phyloP scores from a whole-genome alignment of 2,113 vertebrate species.

The Ifrita kowaldi region DNA sequence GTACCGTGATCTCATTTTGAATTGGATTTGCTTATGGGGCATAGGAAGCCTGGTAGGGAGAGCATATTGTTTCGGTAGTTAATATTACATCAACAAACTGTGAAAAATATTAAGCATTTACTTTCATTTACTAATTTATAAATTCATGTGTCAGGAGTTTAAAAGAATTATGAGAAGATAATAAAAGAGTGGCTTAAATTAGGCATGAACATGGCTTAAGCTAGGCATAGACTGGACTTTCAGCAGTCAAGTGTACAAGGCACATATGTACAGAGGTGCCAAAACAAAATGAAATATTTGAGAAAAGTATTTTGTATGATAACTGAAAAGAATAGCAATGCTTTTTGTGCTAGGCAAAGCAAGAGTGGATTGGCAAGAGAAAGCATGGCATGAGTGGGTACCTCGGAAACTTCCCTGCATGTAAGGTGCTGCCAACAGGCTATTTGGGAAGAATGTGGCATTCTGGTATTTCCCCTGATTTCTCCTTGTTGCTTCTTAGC shows the following conservation, averaged over 20 bases:
- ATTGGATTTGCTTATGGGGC: neutral
- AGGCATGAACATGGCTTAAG: neutral
- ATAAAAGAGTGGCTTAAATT: neutral
- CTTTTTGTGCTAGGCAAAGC: neutral
- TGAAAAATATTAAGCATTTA: neutral
- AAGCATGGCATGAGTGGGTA: neutral
- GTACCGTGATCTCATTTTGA: conserved; percentile 1
- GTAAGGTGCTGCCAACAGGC: neutral
- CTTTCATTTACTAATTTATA: neutral
- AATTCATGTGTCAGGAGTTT: neutral
- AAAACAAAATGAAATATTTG: neutral
- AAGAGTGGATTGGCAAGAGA: neutral
- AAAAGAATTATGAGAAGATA: neutral
- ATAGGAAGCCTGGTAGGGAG: neutral
- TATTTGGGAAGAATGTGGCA: neutral
- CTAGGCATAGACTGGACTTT: neutral
- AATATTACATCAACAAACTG: neutral
- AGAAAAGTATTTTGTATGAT: neutral
- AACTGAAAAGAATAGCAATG: neutral
- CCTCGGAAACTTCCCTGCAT: neutral
- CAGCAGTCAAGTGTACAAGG: neutral
- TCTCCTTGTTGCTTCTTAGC: neutral
- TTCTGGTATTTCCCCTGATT: neutral
- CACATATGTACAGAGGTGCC: neutral
- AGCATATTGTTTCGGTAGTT: neutral